phyloP scores from a whole-genome alignment of 2,888 invertebrate species.

The Folsomia candida region DNA sequence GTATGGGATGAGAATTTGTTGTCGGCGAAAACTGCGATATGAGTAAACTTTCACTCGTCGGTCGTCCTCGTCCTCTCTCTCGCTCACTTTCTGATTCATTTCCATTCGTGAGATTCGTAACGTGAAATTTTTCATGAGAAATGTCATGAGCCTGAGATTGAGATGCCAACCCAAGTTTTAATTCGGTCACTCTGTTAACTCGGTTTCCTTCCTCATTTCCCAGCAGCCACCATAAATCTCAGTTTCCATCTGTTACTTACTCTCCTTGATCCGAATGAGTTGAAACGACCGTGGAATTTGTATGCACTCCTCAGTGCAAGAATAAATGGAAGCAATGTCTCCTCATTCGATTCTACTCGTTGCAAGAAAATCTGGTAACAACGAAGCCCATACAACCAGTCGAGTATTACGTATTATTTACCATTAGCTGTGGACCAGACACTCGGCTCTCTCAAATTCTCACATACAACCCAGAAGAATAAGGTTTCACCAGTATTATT shows the following conservation, averaged over 20 bases:
- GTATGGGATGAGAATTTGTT: background rate
- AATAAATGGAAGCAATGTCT: background rate
- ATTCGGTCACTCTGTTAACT: conserved; percentile 44
- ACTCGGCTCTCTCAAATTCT: background rate
- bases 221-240: conserved; percentile 48
- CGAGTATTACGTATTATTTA: background rate
- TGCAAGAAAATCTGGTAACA: background rate
- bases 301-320: background rate
- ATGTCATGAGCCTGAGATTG: background rate
- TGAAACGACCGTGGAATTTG: background rate
- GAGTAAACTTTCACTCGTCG: background rate
- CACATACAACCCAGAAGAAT: no score
- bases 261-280: background rate
- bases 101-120: background rate
- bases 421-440: background rate
- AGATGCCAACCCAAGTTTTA: conserved; percentile 25
- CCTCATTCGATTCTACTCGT: background rate
- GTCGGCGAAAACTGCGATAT: background rate
- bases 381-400: background rate
- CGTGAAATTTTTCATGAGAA: conserved; percentile 7
- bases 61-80: background rate
- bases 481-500: background rate
- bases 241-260: conserved; percentile 42
- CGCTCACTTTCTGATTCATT: background rate
- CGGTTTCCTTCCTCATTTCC: conserved; percentile 49